Evolutionary conservation across 2,888 invertebrate species (phyloP), one percentile per base, ranked within the genome.

Genomic region (Charanyca ferruginea): DNA sequence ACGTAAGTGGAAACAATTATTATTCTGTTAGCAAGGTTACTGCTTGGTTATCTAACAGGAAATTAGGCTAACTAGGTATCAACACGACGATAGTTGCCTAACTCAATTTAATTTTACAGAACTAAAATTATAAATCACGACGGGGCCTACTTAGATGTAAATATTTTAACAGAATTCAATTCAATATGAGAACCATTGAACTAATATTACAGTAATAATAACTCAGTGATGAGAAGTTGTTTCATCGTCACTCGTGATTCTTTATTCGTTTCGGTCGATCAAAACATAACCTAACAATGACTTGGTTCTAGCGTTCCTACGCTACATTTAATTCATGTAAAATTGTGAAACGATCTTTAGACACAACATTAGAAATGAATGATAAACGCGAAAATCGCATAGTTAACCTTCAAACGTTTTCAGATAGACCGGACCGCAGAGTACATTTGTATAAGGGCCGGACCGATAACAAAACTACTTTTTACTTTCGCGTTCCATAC

Each of bases 211-310:
- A n/a, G n/a, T n/a, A n/a, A n/a, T n/a, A n/a, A n/a, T n/a, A n/a
- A n/a, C n/a, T n/a, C n/a, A n/a, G n/a, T n/a, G n/a, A n/a, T n/a
- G n/a, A 32, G 32, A 8, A 5, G 28, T 35, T 1, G 4, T 16
- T 16, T 38, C 3, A 16, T 8, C 9, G 6, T 1, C 32, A 2
- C 9, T 8, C 32, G 1, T 7, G 2, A 32, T 38, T 35, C 35
- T 35, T n/a, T n/a, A n/a, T n/a, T 42, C 6, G n/a, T 42, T n/a
- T 42, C 42, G 38, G 16, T 38, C 38, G 38, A 38, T 38, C 6
- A 22, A 55, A 13, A 70, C 65, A 28, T 69, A 69, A 70, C 64
- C 70, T 72, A 38, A 42, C 18, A 45, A 22, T 57, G 11, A 9
- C 4, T 38, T 35, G 8, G 11, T 11, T 55, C 32, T 54, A 16